Base-by-base conservation (phyloP, 2,888 invertebrate genomes). In the Heteromyza rotundicornis region DNA sequence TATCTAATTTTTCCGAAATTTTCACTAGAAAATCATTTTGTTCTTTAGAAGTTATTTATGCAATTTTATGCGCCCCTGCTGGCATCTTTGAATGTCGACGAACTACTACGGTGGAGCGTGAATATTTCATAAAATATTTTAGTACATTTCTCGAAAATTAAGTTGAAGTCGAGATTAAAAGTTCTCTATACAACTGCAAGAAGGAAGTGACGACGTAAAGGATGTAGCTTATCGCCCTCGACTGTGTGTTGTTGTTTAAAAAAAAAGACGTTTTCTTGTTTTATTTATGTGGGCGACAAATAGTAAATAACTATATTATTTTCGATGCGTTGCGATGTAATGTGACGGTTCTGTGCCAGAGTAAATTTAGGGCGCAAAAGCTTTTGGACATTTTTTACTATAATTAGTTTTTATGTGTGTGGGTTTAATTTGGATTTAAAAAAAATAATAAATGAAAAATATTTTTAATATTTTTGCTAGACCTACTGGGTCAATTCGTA, bases 151-250 rank as follows among this genome's bases (percentile, higher is more conserved):
- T n/a, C n/a, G 5, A 40, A 7, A 40, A 40, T 7, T n/a, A 40
- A 12, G 10, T 40, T 40, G 40, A 40, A 40, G n/a, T 40, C 7
- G 3, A 47, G 47, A 47, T 47, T 47, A 47, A 47, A 47, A 47
- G n/a, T 5, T 22, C 23, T 50, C 3, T 12, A 12, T n/a, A 12
- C 23, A 19, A n/a, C 23, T 17, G n/a, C 35, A 17, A 20, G 63
- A 65, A 69, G 70, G 70, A 71, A 71, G 68, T 71, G 68, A 63
- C 67, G 65, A 68, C 60, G 64, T 63, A 70, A 70, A 70, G 70
- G 70, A 70, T 71, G 71, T 69, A 55, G 68, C 67, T 71, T 71
- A 71, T 71, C 71, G 64, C 62, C 44, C 10, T 17, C 20, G 19
- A 23, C 14, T 47, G 47, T 47, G n/a, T 47, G 3, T 47, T 47